Percentiles rank a stretch among this genome's conserved stretches.
Evolutionary conservation across 2,797 vertebrate species (phyloP).

Genomic region (Cyclura pinguis): DNA sequence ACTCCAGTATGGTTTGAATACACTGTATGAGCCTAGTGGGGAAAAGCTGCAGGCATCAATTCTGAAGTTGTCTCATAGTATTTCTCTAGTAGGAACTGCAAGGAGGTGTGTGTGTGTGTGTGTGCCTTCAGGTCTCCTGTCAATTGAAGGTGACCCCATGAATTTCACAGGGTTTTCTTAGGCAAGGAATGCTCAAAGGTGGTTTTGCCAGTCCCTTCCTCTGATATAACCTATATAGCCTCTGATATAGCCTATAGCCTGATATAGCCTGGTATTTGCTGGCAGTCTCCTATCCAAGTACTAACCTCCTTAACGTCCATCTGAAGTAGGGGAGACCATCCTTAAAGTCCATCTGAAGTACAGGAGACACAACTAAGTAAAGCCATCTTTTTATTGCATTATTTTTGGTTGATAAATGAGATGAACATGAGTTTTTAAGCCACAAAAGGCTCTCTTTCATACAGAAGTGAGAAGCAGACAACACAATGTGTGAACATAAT

Average conservation of each 20-base stretch:
- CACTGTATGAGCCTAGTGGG: background rate
- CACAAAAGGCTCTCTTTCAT: background rate
- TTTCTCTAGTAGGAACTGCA: background rate
- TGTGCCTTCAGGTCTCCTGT: no score
- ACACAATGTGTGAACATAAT: background rate
- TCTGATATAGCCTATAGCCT: no score
- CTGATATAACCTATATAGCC: no score
- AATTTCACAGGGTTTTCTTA: no score
- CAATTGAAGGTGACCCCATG: no score
- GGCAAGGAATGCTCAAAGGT: no score
- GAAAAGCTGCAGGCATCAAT: background rate
- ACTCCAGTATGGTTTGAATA: background rate
- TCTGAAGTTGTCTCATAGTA: background rate
- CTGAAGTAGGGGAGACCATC: no score
- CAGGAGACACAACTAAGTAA: background rate
- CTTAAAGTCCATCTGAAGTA: background rate
- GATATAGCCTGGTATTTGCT: no score
- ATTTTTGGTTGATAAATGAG: conserved; percentile 1
- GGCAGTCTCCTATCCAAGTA: no score
- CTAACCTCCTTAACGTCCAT: no score
- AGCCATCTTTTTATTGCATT: conserved; percentile 31
- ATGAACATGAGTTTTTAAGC: background rate
- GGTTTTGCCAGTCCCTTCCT: no score
- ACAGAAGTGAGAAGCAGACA: conserved; percentile 22
- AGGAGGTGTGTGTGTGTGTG: background rate